Conservation (phyloP, 1,140 invertebrate genomes). For the Holcopasites calliopsidis region DNA sequence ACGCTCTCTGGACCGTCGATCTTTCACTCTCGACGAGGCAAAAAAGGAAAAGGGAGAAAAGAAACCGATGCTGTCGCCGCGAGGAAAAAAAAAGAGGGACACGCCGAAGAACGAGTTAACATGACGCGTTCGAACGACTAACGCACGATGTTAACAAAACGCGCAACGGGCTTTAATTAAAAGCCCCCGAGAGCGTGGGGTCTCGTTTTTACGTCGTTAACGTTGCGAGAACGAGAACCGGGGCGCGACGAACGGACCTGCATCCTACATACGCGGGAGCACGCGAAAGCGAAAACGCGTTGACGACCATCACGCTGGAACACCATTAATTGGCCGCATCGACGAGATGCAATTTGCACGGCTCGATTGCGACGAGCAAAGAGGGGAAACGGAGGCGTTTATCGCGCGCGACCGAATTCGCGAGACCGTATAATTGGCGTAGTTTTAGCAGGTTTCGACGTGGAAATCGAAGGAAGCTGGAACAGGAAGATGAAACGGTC, state of each 20-base stretch:
- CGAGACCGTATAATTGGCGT: constrained; percentile 21
- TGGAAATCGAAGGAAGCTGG: neutral
- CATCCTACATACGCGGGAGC: too few relatives aligned
- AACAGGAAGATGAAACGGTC: constrained; percentile 6
- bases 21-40: constrained; percentile 30
- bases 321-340: constrained; percentile 40
- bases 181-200: constrained; percentile 18
- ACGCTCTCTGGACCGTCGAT: constrained; percentile 13
- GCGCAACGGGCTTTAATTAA: constrained; percentile 59
- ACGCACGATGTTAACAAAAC: constrained; percentile 48
- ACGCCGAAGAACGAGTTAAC: constrained; percentile 26
- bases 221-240: constrained; percentile 57
- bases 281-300: neutral
- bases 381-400: constrained; percentile 6
- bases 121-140: constrained; percentile 29
- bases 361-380: neutral
- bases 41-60: too few relatives aligned
- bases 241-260: constrained; percentile 1
- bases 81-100: constrained; percentile 10
- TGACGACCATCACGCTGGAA: neutral
- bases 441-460: neutral
- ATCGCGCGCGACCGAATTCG: constrained; percentile 20
- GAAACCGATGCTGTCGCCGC: constrained; percentile 8
- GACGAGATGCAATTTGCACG: constrained; percentile 24
- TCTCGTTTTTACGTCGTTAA: constrained; percentile 32